phyloP scores from a whole-genome alignment of 2,797 vertebrate species.

The Eleutherodactylus coqui region DNA sequence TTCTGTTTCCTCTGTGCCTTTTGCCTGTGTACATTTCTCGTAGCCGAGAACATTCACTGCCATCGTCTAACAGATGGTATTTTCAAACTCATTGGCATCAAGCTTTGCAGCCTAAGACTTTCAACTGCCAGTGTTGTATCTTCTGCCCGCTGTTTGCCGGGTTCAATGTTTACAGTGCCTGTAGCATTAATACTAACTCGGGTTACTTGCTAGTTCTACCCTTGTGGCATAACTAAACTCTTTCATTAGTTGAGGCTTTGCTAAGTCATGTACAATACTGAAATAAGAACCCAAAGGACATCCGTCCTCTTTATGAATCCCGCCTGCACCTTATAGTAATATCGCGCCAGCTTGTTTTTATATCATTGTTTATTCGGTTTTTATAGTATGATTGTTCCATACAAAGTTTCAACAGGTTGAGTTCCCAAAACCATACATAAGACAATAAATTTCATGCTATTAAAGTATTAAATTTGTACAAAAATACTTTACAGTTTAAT shows the following conservation, averaged over 20 bases:
- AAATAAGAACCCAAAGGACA: no score
- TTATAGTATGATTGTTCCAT: conserved; percentile 80
- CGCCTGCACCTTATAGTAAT: conserved; percentile 18
- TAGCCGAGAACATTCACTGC: background rate
- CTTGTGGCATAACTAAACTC: background rate
- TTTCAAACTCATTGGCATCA: background rate
- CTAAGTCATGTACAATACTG: no score
- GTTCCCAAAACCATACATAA: conserved; percentile 89
- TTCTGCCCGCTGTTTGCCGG: no score
- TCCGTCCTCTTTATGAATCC: conserved; percentile 9
- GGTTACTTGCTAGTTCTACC: background rate
- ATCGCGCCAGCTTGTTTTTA: conserved; percentile 68
- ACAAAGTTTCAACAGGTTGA: conserved; percentile 89
- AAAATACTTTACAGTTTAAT: conserved; percentile 99
- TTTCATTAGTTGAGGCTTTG: no score
- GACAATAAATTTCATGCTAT: conserved; percentile 99
- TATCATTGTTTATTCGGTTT: conserved; percentile 83
- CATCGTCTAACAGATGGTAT: background rate
- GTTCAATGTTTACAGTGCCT: background rate
- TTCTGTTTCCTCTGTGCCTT: background rate
- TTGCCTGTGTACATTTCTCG: background rate
- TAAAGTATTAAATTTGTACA: conserved; percentile 99
- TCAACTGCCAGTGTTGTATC: background rate
- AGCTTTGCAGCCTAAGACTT: background rate
- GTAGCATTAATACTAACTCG: background rate